A percentile compares a stretch with the other conserved stretches of the same genome.
phyloP scores from a whole-genome alignment of 2,888 invertebrate species.

The Syritta pipiens region DNA sequence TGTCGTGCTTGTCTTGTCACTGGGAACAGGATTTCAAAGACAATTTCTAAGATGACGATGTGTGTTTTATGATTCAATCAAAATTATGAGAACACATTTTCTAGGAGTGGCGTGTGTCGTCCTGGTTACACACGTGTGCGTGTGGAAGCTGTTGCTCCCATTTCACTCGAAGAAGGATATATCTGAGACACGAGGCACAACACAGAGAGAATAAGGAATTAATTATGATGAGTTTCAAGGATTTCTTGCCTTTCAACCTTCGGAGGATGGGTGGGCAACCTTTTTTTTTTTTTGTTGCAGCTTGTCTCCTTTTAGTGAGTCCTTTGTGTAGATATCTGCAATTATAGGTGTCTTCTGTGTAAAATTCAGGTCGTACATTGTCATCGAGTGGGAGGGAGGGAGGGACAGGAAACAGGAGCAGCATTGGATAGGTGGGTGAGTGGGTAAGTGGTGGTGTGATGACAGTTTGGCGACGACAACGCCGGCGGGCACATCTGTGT shows the following conservation, averaged over 20 bases:
- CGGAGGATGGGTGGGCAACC: not conserved
- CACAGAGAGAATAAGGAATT: conserved; percentile 19
- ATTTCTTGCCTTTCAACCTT: conserved; percentile 14
- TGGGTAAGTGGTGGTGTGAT: no score
- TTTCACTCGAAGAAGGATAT: conserved; percentile 13
- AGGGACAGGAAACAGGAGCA: conserved; percentile 38
- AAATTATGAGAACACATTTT: conserved; percentile 12
- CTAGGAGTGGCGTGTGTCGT: not conserved
- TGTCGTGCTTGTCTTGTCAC: no score
- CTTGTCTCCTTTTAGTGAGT: not conserved
- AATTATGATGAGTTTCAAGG: conserved; percentile 47
- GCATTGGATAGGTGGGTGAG: no score
- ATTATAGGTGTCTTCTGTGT: conserved; percentile 48
- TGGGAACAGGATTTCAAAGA: no score
- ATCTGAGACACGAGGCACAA: conserved; percentile 7
- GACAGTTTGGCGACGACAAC: conserved; percentile 34
- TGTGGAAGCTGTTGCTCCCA: conserved; percentile 44
- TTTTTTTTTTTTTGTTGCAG: conserved; percentile 19
- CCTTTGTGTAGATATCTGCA: conserved; percentile 45
- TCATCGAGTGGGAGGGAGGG: conserved; percentile 34
- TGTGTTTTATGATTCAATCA: conserved; percentile 29
- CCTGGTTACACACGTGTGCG: not conserved
- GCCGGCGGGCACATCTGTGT: conserved; percentile 27
- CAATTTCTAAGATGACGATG: no score
- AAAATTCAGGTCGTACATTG: conserved; percentile 53